Percentiles rank a stretch among this genome's conserved stretches.
These are phyloP conservation scores for Nomada ferruginata DNA, from an alignment of 2,888 invertebrate species.

Conservation along the genomic window DNA sequence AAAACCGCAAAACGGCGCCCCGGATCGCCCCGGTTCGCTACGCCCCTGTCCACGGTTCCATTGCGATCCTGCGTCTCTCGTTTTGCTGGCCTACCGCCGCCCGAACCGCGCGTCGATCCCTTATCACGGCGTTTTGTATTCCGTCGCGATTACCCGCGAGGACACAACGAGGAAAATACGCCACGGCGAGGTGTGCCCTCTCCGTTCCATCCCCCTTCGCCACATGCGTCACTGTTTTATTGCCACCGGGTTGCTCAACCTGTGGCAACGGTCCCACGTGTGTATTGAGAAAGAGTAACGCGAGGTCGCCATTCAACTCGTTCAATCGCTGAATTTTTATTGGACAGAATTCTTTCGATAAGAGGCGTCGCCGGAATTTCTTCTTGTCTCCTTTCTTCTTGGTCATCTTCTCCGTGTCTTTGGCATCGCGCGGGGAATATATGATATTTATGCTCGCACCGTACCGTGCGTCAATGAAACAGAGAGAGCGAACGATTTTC, in stretches of 20 bases:
- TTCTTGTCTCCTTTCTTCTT: background rate
- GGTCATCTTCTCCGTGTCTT: too few relatives aligned
- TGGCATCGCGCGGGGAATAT: too few relatives aligned
- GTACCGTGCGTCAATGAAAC: too few relatives aligned
- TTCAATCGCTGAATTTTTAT: background rate
- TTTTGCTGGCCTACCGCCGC: constrained; percentile 5
- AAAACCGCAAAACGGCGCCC: constrained; percentile 78
- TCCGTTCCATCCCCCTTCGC: background rate
- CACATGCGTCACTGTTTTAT: background rate
- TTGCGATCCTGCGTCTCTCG: constrained; percentile 1
- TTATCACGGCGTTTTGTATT: constrained; percentile 28
- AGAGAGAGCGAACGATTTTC: too few relatives aligned
- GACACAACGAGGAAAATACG: constrained; percentile 24
- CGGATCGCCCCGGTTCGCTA: constrained; percentile 60
- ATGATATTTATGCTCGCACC: too few relatives aligned
- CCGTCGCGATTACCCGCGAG: constrained; percentile 32
- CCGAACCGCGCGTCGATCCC: background rate
- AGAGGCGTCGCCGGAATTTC: background rate
- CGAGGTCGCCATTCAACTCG: too few relatives aligned
- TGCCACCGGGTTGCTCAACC: background rate
- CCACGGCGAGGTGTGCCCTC: background rate
- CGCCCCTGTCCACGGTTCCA: constrained; percentile 32
- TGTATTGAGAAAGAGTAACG: background rate
- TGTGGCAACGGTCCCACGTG: background rate
- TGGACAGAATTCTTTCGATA: background rate